Base-by-base conservation (phyloP, 2,797 vertebrate genomes). In the Brachyalestes nurse region DNA sequence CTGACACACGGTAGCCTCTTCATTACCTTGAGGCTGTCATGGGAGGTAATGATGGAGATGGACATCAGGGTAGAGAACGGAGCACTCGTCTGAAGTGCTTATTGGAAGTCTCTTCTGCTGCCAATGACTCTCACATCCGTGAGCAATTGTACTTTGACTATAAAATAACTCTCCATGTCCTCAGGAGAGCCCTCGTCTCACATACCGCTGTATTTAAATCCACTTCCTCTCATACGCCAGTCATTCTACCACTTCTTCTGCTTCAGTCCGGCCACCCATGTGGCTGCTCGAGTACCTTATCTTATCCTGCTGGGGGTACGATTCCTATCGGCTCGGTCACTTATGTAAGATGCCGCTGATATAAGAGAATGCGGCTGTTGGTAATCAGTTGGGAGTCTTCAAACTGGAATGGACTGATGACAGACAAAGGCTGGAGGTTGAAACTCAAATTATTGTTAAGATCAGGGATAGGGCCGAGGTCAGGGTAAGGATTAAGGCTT, bases 41-140 rank as follows among this genome's bases (percentile, higher is more conserved):
- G 88, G 89, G 82, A 86, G 90, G 92, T 89, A 83, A 91, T 92
- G 84, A 90, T 87, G 85, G 85, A 76, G 81, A 87, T 87, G 83
- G 87, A 90, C 89, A 84, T 89, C 64, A 42, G 72, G 51, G 34
- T 83, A 47, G 73, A 75, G 55, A 66, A 75, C 64, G 21, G 58
- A 55, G 64, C 62, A 65, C 34, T 65, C 62, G 49, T 75, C 72
- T 82, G 40, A 74, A 77, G 53, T 65, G 72, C 80, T 70, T 69
- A n/a, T 55, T 72, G 19, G 34, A 62, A 16, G 7, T 45, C 78
- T 80, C 19, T 72, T 72, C 47, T 57, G 12, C 64, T 40, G 28
- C 66, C 64, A 49, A 60, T 34, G 51, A 28, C 62, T 25, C 65
- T 61, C 42, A 28, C 28, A 58, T 66, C 45, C 23, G 13, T 19